These are phyloP conservation scores for Neodiprion fabricii DNA, from an alignment of 1,140 invertebrate genomes.

Conservation along the genomic window DNA sequence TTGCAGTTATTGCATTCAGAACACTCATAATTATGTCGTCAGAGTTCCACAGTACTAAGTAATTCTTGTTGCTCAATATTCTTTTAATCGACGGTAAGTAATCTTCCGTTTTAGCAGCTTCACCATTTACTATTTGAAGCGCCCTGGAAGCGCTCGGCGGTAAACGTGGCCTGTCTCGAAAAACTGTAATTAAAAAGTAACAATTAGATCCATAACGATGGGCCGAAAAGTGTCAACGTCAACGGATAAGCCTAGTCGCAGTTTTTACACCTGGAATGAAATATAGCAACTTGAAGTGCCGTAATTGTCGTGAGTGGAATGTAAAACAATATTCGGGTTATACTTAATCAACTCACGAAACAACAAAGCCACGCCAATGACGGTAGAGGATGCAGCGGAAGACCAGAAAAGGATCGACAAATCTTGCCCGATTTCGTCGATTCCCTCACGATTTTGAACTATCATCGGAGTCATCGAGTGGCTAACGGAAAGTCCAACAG, in stretches of 20 bases:
- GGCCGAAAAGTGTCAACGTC: no score
- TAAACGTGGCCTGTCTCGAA: no score
- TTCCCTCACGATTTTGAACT: conserved; percentile 54
- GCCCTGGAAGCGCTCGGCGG: conserved; percentile 38
- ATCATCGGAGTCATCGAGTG: conserved; percentile 50
- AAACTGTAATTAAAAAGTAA: no score
- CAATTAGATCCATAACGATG: no score
- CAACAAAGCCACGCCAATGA: no score
- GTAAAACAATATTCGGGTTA: no score
- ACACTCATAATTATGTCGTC: conserved; percentile 77
- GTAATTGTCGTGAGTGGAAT: no score
- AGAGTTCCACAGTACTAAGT: conserved; percentile 67
- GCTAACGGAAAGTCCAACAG: conserved; percentile 60
- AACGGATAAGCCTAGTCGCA: no score
- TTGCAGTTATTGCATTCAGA: conserved; percentile 72
- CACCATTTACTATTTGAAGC: not conserved
- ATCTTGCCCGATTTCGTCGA: no score
- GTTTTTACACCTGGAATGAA: conserved; percentile 9
- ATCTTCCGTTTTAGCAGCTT: conserved; percentile 13
- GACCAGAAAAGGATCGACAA: conserved; percentile 38
- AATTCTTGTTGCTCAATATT: conserved; percentile 60
- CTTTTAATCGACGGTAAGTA: conserved; percentile 28
- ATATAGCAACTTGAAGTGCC: no score
- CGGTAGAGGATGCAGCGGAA: conserved; percentile 55
- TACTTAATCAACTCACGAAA: no score